A percentile compares a stretch with the other conserved stretches of the same genome.
Conservation (phyloP, 1,140 invertebrate genomes). For the Andrena cerasifolii region DNA sequence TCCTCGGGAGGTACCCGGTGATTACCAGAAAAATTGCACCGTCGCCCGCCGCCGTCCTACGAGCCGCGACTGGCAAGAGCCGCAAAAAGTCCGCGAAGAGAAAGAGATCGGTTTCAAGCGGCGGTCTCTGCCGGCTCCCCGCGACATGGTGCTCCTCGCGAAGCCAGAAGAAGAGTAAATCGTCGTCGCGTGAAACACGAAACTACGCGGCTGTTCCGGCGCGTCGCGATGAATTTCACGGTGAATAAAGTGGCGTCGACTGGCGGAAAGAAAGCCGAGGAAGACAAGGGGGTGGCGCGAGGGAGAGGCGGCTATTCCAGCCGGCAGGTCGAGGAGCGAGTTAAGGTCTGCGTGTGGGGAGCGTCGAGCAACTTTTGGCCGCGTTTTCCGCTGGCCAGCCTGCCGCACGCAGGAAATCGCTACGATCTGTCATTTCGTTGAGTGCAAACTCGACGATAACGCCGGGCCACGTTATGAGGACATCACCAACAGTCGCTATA, state of each 20-base stretch:
- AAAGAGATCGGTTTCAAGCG: slow-evolving; percentile 6
- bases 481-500: neutral
- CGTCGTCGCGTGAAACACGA: slow-evolving; percentile 61
- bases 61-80: too few species aligned
- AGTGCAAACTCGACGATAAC: neutral
- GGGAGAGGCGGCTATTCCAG: neutral
- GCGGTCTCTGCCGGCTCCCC: neutral
- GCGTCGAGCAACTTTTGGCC: neutral
- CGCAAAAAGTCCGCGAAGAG: neutral
- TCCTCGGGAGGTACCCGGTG: too few species aligned
- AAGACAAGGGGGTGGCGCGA: neutral
- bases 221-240: slow-evolving; percentile 65
- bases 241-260: slow-evolving; percentile 56
- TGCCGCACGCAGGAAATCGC: slow-evolving; percentile 6
- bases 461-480: neutral
- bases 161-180: slow-evolving; percentile 51
- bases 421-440: slow-evolving; percentile 17
- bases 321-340: neutral
- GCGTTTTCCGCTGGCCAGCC: neutral
- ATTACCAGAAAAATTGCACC: too few species aligned
- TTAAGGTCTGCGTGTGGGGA: too few species aligned
- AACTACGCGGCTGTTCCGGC: slow-evolving; percentile 42
- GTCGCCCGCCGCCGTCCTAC: too few species aligned
- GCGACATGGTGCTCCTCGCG: slow-evolving; percentile 12
- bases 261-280: slow-evolving; percentile 21